A percentile compares a stretch with the other conserved stretches of the same genome.
Conservation (phyloP, 2,888 invertebrate species). For the Steinernema carpocapsae region DNA sequence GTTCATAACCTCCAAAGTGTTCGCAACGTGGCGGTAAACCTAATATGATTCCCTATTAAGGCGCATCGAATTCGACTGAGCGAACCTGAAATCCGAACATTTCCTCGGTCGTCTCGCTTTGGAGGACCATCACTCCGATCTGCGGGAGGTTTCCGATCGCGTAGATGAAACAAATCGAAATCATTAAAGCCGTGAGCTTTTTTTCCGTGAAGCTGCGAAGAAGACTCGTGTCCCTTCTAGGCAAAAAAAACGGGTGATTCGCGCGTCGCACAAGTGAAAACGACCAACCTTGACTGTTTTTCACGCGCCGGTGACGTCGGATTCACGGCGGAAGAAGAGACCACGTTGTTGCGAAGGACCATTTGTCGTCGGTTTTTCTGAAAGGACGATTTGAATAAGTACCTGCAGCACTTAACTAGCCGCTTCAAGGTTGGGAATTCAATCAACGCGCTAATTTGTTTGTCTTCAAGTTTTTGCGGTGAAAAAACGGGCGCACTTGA, state of each 20-base stretch:
- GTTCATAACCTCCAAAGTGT: conserved; percentile 66
- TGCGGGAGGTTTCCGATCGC: conserved; percentile 66
- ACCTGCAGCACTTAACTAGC: background rate
- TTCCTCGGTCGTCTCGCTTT: conserved; percentile 59
- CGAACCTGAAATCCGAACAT: conserved; percentile 62
- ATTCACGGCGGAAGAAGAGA: background rate
- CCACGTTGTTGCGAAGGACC: conserved; percentile 43
- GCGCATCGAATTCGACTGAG: background rate
- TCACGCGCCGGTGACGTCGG: conserved; percentile 20
- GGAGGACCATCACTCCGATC: conserved; percentile 64
- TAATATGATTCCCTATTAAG: conserved; percentile 42
- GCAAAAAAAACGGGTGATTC: conserved; percentile 16
- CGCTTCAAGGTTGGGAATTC: background rate
- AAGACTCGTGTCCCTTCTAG: conserved; percentile 48
- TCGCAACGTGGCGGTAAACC: conserved; percentile 66
- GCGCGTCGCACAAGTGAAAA: background rate
- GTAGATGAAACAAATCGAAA: conserved; percentile 65
- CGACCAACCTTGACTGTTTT: conserved; percentile 33
- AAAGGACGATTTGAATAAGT: conserved; percentile 17
- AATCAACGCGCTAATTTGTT: too few relatives aligned
- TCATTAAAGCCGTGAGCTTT: conserved; percentile 65
- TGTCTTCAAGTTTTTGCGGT: too few relatives aligned
- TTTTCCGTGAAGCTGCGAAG: conserved; percentile 64
- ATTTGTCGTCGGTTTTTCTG: conserved; percentile 50
- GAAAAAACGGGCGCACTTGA: too few relatives aligned